Evolutionary conservation across 2,888 invertebrate species (phyloP).

Genomic region (Protophormia terraenovae): DNA sequence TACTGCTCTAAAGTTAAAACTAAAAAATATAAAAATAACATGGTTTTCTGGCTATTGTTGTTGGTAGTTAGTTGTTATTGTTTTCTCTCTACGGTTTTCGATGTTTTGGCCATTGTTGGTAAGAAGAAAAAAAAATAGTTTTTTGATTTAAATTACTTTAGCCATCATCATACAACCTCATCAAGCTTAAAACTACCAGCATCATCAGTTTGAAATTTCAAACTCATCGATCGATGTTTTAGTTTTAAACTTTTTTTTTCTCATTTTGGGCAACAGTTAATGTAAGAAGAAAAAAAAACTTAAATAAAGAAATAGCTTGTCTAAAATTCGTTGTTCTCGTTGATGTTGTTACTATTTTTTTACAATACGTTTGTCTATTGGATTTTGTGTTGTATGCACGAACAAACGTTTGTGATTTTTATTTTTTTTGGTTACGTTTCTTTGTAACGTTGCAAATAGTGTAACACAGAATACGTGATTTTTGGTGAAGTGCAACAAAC

Average conservation of each 20-base stretch:
- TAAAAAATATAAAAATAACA: too few relatives aligned
- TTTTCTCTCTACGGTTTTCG: constrained; percentile 29
- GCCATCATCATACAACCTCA: constrained; percentile 60
- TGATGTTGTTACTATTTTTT: constrained; percentile 65
- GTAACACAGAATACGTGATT: constrained; percentile 81
- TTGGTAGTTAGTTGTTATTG: constrained; percentile 6
- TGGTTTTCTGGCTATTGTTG: constrained; percentile 22
- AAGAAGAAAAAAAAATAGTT: not conserved
- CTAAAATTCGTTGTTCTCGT: constrained; percentile 53
- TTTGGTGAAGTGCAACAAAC: constrained; percentile 68
- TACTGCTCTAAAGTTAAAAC: constrained; percentile 57
- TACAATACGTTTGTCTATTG: constrained; percentile 31
- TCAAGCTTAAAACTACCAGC: constrained; percentile 57
- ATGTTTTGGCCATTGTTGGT: constrained; percentile 57
- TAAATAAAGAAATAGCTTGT: constrained; percentile 51
- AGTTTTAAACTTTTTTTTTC: constrained; percentile 29
- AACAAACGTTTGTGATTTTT: constrained; percentile 68
- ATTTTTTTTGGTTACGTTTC: constrained; percentile 44
- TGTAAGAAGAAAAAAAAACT: not conserved
- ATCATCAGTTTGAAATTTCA: constrained; percentile 58
- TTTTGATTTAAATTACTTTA: constrained; percentile 64
- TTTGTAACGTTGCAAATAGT: constrained; percentile 77
- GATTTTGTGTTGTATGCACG: constrained; percentile 67
- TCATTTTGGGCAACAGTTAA: constrained; percentile 29
- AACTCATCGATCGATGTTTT: constrained; percentile 65